A percentile compares a stretch with the other conserved stretches of the same genome.
These are phyloP conservation scores for Pyrocephalus nanus DNA, from an alignment of 2,797 vertebrate species.

Conservation along the genomic window DNA sequence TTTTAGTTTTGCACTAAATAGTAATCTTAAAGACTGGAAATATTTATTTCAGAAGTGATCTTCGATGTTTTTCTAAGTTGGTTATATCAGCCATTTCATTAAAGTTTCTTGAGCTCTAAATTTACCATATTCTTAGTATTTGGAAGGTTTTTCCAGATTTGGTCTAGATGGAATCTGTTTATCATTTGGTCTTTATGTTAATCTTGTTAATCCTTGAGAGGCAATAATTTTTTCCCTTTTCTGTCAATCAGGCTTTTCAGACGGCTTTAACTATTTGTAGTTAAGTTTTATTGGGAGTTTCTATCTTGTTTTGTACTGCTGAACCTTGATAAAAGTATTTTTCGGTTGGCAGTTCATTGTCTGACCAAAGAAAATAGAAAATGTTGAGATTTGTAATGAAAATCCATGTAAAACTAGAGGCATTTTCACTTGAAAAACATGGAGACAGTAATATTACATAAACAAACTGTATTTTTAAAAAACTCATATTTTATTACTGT, in stretches of 20 bases:
- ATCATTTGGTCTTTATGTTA: slow-evolving; percentile 14
- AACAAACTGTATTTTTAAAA: neutral
- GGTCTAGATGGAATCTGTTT: slow-evolving; percentile 12
- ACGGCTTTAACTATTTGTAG: neutral
- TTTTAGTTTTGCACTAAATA: neutral
- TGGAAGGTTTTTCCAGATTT: slow-evolving; percentile 23
- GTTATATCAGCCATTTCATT: neutral
- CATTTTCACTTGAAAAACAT: neutral
- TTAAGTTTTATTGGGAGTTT: neutral
- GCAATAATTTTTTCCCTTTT: neutral
- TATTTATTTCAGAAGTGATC: neutral
- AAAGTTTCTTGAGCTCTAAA: neutral
- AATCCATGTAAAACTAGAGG: neutral
- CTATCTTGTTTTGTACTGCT: neutral
- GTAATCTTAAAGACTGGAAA: neutral
- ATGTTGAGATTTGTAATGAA: neutral
- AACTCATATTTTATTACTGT: neutral
- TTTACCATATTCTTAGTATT: neutral
- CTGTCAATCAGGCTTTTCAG: neutral
- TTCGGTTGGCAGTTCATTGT: neutral
- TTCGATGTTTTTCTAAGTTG: neutral
- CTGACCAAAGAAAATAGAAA: neutral
- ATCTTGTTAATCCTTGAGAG: slow-evolving; percentile 5
- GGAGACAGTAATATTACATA: neutral
- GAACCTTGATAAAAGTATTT: neutral